Base-by-base conservation (phyloP, 2,888 invertebrate species). In the Gnatocerus cornutus region DNA sequence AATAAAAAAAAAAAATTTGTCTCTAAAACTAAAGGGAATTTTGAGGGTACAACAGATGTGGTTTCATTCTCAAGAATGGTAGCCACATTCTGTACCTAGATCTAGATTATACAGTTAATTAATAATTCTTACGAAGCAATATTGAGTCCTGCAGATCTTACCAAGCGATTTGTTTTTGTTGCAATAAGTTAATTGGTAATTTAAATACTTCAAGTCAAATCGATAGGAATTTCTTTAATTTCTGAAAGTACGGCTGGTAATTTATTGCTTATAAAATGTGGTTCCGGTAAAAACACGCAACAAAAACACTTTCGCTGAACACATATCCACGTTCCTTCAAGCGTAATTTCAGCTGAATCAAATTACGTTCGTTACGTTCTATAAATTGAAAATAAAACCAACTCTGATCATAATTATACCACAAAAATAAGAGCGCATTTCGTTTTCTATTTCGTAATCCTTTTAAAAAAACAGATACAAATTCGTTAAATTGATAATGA, bases 321-420 rank as follows among this genome's bases (percentile, higher is more conserved):
- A 53, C 14, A 68, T 39, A 14, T 46, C 41, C 50, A 63, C 39
- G 63, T 50, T 63, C 68, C 50, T 50, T 50, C 56, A 68, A 68
- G 56, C 68, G 63, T 68, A 62, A 55, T 62, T 61, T 48, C 50
- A 16, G 33, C 55, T 62, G 68, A 68, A 55, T 68, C 68, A 68
- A 45, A 62, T 68, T 68, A 68, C 68, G 46, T 62, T 46, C 68
- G 68, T 68, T 68, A 62, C 68, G 68, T 68, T 68, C 68, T 56
- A 68, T 63, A 68, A 68, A 68, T 63, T 37, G 50, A 16, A 45
- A 62, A 56, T 55, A 48, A 56, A 62, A 55, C 56, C 39, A 46
- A 61, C 46, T 13, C 59, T 29, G 59, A 41, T 16, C 5, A 33
- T 61, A 52, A 67, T 61, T 50, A 65, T 43, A 53, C 12, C 43